Evolutionary conservation across 2,113 vertebrate species (phyloP).

Genomic region (Cavia porcellus): DNA sequence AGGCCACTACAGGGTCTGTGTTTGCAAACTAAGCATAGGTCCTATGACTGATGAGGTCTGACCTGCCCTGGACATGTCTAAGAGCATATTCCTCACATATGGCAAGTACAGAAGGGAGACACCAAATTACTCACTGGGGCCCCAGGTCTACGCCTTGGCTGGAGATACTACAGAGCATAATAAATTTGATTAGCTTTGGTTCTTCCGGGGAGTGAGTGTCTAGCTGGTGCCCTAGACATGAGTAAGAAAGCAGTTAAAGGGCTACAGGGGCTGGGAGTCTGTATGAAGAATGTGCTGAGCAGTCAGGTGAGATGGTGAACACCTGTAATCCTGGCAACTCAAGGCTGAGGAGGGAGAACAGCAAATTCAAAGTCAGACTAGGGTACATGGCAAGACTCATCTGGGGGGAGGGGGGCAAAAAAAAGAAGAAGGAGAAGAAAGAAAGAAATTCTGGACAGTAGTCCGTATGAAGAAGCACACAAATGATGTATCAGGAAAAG

Average conservation of each 20-base stretch:
- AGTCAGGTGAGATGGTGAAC: background rate
- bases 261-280: background rate
- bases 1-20: background rate
- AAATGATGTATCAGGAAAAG: background rate
- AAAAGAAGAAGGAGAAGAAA: background rate
- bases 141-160: background rate
- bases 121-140: background rate
- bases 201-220: background rate
- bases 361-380: background rate
- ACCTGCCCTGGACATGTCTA: background rate
- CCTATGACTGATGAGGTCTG: background rate
- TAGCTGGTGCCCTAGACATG: background rate
- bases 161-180: background rate
- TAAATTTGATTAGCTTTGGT: background rate
- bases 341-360: background rate
- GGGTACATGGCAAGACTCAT: background rate
- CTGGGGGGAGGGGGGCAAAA: too few species aligned
- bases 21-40: constrained; percentile 57
- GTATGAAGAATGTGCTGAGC: background rate
- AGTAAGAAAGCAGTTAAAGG: background rate
- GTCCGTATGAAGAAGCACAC: background rate
- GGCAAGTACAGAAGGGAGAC: background rate
- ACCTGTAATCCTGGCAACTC: background rate
- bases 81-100: background rate
- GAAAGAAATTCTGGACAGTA: background rate